phyloP scores from a whole-genome alignment of 2,113 vertebrate species.

The Herpetotheres cachinnans region DNA sequence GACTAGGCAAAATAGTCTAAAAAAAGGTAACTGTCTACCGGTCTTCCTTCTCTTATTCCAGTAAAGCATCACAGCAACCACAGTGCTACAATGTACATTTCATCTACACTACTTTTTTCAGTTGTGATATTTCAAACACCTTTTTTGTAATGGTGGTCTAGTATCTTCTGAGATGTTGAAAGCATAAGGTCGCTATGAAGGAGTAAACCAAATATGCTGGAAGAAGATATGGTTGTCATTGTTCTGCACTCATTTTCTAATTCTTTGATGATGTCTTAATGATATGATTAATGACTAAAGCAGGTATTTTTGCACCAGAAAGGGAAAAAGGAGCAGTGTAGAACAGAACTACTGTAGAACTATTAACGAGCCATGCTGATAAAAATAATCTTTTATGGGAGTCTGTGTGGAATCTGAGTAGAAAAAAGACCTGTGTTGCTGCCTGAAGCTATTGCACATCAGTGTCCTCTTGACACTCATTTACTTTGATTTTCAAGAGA shows the following conservation, averaged over 20 bases:
- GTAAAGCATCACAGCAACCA: neutral
- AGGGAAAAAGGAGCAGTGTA: neutral
- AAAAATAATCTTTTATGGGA: neutral
- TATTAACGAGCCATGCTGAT: neutral
- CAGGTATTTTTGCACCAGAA: neutral
- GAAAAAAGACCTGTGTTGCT: neutral
- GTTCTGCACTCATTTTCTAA: neutral
- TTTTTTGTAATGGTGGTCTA: neutral
- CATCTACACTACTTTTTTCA: neutral
- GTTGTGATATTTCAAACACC: neutral
- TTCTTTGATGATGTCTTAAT: neutral
- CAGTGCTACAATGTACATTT: neutral
- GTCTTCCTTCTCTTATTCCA: neutral
- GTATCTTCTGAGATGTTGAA: neutral
- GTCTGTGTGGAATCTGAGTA: neutral
- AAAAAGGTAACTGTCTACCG: neutral
- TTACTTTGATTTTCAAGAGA: constrained; percentile 13
- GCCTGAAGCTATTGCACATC: neutral
- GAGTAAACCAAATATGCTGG: neutral
- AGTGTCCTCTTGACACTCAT: constrained; percentile 14
- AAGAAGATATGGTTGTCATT: neutral
- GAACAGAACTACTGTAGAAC: neutral
- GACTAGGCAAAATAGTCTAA: neutral
- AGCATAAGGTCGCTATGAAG: neutral
- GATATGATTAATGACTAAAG: neutral